Percentiles rank a stretch among this genome's conserved stretches.
Evolutionary conservation across 2,797 vertebrate species (phyloP).

Genomic region (Peromyscus nudipes): DNA sequence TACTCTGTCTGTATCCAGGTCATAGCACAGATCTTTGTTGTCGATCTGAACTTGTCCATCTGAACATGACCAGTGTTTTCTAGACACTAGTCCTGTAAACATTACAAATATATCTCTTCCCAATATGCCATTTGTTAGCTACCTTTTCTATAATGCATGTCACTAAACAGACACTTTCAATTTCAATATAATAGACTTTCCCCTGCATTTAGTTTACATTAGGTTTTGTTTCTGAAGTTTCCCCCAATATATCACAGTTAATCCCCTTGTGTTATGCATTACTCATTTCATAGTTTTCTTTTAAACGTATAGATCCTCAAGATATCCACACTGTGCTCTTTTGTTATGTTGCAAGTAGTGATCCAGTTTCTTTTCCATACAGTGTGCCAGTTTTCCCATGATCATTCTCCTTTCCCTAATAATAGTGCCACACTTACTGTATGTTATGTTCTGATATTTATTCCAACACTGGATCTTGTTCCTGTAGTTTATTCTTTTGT

Average conservation of each 20-base stretch:
- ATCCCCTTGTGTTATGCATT: neutral
- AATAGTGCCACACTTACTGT: neutral
- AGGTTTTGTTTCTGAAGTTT: slow-evolving; percentile 40
- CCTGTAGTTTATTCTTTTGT: slow-evolving; percentile 5
- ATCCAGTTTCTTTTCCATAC: slow-evolving; percentile 1
- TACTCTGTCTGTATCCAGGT: neutral
- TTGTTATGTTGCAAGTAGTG: neutral
- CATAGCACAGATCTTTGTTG: neutral
- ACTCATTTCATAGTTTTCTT: slow-evolving; percentile 45
- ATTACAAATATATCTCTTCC: neutral
- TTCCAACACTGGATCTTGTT: neutral
- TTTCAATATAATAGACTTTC: slow-evolving; percentile 6
- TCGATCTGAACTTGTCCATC: neutral
- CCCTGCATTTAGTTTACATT: neutral
- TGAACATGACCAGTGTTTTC: neutral
- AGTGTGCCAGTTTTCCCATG: neutral
- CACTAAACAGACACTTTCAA: slow-evolving; percentile 10
- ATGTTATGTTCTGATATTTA: neutral
- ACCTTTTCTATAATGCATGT: neutral
- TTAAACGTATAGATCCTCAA: neutral
- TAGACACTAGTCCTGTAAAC: neutral
- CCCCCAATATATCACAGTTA: neutral
- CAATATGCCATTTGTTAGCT: neutral
- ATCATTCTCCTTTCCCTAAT: neutral
- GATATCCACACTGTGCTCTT: neutral